Conservation (phyloP, 2,113 vertebrate species). For the Noctilio leporinus region DNA sequence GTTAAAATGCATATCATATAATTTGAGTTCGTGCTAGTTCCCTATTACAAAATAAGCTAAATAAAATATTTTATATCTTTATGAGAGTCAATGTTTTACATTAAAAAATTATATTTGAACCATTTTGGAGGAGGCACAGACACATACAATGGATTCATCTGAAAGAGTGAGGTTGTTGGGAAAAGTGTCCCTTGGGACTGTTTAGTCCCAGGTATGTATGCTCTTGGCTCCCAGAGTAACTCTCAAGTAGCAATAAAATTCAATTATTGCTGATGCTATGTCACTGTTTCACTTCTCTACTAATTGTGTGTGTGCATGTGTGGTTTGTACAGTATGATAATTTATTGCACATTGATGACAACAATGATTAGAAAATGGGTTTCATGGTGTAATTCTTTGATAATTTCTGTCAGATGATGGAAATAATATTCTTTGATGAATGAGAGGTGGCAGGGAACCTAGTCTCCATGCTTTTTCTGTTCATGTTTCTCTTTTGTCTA, state of each 20-base stretch:
- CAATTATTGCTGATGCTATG: neutral
- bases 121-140: neutral
- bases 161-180: neutral
- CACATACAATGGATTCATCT: neutral
- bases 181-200: neutral
- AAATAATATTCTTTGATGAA: neutral
- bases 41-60: neutral
- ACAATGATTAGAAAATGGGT: slow-evolving; percentile 36
- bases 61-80: neutral
- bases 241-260: neutral
- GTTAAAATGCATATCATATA: neutral
- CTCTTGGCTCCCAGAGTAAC: neutral
- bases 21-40: neutral
- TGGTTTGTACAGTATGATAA: neutral
- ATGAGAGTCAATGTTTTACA: neutral
- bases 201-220: neutral
- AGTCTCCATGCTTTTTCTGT: neutral
- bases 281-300: neutral
- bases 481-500: neutral
- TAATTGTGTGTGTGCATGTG: neutral
- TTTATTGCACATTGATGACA: neutral
- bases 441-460: neutral
- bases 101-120: neutral
- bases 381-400: neutral
- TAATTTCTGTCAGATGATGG: neutral